Evolutionary conservation across 2,113 vertebrate genomes (phyloP), one percentile per base, ranked within the genome.

Genomic region (Aphelocoma coerulescens): DNA sequence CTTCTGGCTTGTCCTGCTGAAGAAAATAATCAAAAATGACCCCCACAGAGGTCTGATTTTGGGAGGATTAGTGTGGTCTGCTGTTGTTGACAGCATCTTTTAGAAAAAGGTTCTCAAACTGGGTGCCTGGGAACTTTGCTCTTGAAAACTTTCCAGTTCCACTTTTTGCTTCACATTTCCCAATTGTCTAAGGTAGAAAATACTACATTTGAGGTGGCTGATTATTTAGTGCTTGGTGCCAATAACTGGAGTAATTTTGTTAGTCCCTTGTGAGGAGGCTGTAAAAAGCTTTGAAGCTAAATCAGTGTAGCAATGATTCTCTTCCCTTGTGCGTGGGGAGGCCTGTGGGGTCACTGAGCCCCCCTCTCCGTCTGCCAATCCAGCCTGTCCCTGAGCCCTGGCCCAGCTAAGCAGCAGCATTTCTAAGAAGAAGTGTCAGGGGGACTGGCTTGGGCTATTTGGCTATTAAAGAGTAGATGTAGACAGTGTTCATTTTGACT

Each of bases 301-400:
- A 19, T 49, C 8, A 32, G 57, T 15, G 57, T 1, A 16, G 67
- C 49, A 69, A 1, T 73, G 7, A 8, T 22, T 80, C 48, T 52
- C 18, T 32, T 55, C 6, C 22, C 61, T 37, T 39, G 44, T 54
- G 3, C 6, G 19, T 77, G 27, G 57, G 59, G 80, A 58, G 46
- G 16, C 30, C 35, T 39, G 26, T 27, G 76, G 86, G 86, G 89
- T 82, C 87, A 9, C 65, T 13, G 13, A 85, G 77, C 65, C 69
- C 66, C 54, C 80, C 20, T 2, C 37, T 88, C 91, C 85, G 73
- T 79, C 95, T 96, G 89, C n/a, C 49, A 49, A 69, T 39, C 41
- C 89, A 79, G 89, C 22, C 1, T 82, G 77, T 65, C 91, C 83
- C 86, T 82, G 84, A 87, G 93, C 83, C 3, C 39, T 0, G 16